Evolutionary conservation across 1,140 invertebrate genomes (phyloP).

Genomic region (Eubasilissa regina): DNA sequence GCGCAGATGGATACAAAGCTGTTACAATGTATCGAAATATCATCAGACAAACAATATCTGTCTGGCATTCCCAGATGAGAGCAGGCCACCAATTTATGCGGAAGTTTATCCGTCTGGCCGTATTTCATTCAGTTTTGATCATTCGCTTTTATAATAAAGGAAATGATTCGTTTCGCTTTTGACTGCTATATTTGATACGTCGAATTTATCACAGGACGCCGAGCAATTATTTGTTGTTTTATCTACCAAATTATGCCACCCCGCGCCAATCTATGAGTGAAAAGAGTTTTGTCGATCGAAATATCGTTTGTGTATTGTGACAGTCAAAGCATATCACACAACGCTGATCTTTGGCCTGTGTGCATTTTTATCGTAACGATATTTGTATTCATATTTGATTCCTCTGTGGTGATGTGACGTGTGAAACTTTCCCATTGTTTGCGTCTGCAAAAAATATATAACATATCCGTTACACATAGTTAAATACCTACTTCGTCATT

Average conservation of each 20-base stretch:
- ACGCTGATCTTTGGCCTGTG: no score
- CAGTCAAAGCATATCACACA: no score
- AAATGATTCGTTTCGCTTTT: slow-evolving; percentile 44
- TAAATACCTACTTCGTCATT: no score
- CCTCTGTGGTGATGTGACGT: no score
- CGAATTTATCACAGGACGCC: slow-evolving; percentile 42
- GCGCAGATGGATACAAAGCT: no score
- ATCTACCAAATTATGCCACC: not conserved
- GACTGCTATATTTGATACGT: slow-evolving; percentile 46
- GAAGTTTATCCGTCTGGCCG: not conserved
- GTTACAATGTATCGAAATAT: no score
- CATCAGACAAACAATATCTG: no score
- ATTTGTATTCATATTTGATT: no score
- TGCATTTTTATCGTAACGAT: no score
- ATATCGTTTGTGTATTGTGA: not conserved
- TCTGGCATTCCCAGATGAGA: not conserved
- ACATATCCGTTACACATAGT: no score
- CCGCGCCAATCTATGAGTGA: slow-evolving; percentile 1
- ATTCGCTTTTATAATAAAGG: slow-evolving; percentile 41
- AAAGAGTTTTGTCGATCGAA: slow-evolving; percentile 3
- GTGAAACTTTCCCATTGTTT: no score
- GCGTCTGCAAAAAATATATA: no score
- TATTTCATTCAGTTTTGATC: slow-evolving; percentile 38
- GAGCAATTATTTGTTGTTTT: slow-evolving; percentile 41
- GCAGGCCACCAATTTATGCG: not conserved